These are phyloP conservation scores for Horisme vitalbata DNA, from an alignment of 2,888 invertebrate species.

Conservation along the genomic window DNA sequence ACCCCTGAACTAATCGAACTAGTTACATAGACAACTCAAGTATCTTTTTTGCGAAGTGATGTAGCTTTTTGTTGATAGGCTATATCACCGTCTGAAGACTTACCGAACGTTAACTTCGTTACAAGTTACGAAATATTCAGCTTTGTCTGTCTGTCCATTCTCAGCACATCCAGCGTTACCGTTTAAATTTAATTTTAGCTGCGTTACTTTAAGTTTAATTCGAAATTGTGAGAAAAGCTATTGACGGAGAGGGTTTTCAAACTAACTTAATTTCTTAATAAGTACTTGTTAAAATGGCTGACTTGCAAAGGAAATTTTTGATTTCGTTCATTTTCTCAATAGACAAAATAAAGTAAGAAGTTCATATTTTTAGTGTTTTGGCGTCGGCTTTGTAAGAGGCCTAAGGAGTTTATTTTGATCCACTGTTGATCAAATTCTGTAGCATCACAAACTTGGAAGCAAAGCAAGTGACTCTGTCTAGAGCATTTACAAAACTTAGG, in stretches of 20 bases:
- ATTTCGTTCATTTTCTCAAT: background rate
- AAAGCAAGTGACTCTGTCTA: too few species aligned
- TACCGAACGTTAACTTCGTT: conserved; percentile 45
- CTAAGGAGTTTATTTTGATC: too few species aligned
- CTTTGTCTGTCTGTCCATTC: conserved; percentile 45
- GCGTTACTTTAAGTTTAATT: conserved; percentile 23
- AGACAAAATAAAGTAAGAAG: too few species aligned
- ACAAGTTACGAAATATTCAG: conserved; percentile 45
- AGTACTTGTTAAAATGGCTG: background rate
- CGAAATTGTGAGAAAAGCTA: conserved; percentile 25
- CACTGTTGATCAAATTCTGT: too few species aligned
- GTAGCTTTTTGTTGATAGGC: background rate
- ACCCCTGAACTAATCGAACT: too few species aligned
- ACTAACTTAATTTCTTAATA: conserved; percentile 11
- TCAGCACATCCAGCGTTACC: conserved; percentile 18
- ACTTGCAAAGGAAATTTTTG: background rate
- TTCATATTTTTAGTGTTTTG: too few species aligned
- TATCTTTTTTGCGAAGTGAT: background rate
- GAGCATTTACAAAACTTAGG: too few species aligned
- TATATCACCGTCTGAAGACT: conserved; percentile 15
- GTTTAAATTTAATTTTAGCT: conserved; percentile 19
- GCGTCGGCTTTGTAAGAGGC: too few species aligned
- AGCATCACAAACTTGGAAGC: too few species aligned
- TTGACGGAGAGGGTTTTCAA: conserved; percentile 14
- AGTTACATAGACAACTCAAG: too few species aligned